Conservation (phyloP, 2,888 invertebrate species). For the Cynaeus angustus region DNA sequence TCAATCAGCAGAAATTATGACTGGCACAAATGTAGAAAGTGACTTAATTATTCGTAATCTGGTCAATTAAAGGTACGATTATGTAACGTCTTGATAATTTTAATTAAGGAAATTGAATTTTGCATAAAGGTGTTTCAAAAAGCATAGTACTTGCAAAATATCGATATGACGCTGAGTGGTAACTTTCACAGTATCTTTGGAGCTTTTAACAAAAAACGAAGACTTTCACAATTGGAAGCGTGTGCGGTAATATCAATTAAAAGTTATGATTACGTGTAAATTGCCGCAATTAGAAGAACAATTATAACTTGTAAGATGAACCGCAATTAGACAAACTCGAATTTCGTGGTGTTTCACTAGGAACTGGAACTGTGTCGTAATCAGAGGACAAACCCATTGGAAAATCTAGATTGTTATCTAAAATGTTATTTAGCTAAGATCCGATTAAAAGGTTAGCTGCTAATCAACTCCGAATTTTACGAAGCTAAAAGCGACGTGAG, state of each 20-base stretch:
- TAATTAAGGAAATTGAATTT: slow-evolving; percentile 40
- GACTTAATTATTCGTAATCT: slow-evolving; percentile 28
- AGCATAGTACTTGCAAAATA: slow-evolving; percentile 28
- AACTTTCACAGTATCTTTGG: slow-evolving; percentile 32
- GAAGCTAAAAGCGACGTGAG: slow-evolving; percentile 4
- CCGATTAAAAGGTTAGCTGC: slow-evolving; percentile 14
- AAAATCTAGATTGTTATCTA: slow-evolving; percentile 19
- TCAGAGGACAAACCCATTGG: slow-evolving; percentile 9
- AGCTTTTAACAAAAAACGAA: slow-evolving; percentile 24
- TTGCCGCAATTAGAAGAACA: slow-evolving; percentile 19
- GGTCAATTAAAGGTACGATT: slow-evolving; percentile 30
- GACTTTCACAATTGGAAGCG: slow-evolving; percentile 37
- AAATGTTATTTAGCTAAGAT: slow-evolving; percentile 2
- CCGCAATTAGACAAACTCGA: slow-evolving; percentile 4
- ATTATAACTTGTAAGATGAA: neutral
- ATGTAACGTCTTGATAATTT: slow-evolving; percentile 32
- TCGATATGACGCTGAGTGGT: slow-evolving; percentile 20
- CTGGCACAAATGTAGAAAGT: slow-evolving; percentile 19
- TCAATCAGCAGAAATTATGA: neutral
- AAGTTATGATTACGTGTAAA: slow-evolving; percentile 18
- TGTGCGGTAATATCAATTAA: slow-evolving; percentile 36
- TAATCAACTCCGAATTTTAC: slow-evolving; percentile 11
- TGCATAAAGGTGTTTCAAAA: slow-evolving; percentile 37
- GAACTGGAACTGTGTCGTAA: slow-evolving; percentile 13
- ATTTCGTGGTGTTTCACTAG: slow-evolving; percentile 7